Evolutionary conservation across 2,888 invertebrate species (phyloP).

Genomic region (Pegoplata infirma): DNA sequence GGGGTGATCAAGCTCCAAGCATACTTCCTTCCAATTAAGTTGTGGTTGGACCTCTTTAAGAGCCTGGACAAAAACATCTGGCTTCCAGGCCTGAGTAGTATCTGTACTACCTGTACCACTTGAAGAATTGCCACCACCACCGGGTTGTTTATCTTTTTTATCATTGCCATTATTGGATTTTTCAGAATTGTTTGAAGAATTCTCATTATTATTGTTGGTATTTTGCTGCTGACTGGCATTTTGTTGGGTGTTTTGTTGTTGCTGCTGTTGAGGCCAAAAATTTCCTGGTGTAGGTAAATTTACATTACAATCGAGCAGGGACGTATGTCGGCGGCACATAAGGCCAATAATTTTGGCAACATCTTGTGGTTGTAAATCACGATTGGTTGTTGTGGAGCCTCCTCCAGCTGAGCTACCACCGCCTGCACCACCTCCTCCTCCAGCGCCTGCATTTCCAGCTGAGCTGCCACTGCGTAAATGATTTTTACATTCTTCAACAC

Average conservation of each 20-base stretch:
- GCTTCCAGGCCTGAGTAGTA: constrained; percentile 88
- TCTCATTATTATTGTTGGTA: constrained; percentile 71
- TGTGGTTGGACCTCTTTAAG: constrained; percentile 92
- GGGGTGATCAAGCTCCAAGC: constrained; percentile 89
- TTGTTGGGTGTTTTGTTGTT: constrained; percentile 60
- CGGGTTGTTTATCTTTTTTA: constrained; percentile 67
- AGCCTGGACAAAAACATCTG: constrained; percentile 95
- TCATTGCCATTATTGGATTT: constrained; percentile 70
- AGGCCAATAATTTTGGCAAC: constrained; percentile 91
- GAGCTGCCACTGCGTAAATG: constrained; percentile 87
- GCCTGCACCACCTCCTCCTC: constrained; percentile 81
- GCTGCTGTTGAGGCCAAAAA: constrained; percentile 80
- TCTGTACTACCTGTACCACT: constrained; percentile 79
- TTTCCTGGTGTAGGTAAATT: constrained; percentile 84
- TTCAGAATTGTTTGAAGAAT: constrained; percentile 62
- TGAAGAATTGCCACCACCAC: constrained; percentile 40
- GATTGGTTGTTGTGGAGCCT: constrained; percentile 75
- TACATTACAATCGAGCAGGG: constrained; percentile 83
- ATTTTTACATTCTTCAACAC: constrained; percentile 92
- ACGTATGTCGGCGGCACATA: constrained; percentile 89
- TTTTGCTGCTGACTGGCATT: constrained; percentile 64
- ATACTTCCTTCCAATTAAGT: constrained; percentile 95
- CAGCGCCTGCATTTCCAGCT: constrained; percentile 12
- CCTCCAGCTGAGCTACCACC: background rate
- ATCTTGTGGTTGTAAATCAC: constrained; percentile 89